Evolutionary conservation across 2,888 invertebrate genomes (phyloP), one percentile per base, ranked within the genome.

Genomic region (Dexiosoma caninum): DNA sequence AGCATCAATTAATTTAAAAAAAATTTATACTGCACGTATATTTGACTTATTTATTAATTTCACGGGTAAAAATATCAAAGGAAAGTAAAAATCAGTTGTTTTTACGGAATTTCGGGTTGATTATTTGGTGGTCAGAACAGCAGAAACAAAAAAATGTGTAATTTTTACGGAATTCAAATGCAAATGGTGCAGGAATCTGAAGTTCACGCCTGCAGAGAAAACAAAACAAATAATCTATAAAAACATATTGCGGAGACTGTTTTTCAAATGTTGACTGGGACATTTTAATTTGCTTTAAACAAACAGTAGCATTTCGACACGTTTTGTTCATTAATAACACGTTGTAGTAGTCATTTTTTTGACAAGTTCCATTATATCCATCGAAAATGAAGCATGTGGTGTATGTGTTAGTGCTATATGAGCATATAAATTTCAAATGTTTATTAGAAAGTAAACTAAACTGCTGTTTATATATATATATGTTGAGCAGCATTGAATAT

Each of bases 401-500:
- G n/a, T n/a, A n/a, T n/a, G n/a, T n/a, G 46, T 7, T 42, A 12
- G 5, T 40, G 27, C 35, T 19, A 35, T 51, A 40, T 51, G n/a
- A 30, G 14, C 37, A 60, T 60, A 46, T 37, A 16, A 32, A 12
- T 51, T 53, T 42, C 51, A 51, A 49, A 49, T 60, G n/a, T 35
- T 59, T 42, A 62, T 72, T 51, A 60, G 51, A 60, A 51, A 71
- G 60, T 59, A 9, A 44, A 44, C 37, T 62, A 32, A 53, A 53
- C 23, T 53, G 32, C 23, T 53, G 32, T 62, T 23, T 40, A 30
- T 49, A 40, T 59, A 51, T 71, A 71, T n/a, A 49, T 60, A 49
- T 71, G 70, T 60, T 59, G 19, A 23, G 23, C 49, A 71, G 40
- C 19, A 40, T 59, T 19, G 30, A 14, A 53, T 10, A n/a, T n/a